Evolutionary conservation across 1,140 invertebrate genomes (phyloP).

Genomic region (Halictus rubicundus): DNA sequence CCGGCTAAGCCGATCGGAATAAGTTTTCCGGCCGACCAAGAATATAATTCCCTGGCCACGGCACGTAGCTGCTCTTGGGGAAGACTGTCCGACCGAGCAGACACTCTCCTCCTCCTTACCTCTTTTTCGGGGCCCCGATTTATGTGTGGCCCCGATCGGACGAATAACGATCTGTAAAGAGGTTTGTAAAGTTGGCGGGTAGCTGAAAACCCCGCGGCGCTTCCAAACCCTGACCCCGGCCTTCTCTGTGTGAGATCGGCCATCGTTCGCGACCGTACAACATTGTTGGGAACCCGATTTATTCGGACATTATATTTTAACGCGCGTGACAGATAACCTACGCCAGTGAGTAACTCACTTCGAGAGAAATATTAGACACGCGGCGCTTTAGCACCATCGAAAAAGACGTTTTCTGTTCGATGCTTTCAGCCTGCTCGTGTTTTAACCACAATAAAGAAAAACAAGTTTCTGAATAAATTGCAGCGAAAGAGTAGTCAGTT

Average conservation of each 20-base stretch:
- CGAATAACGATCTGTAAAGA: slow-evolving; percentile 80
- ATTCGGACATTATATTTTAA: slow-evolving; percentile 17
- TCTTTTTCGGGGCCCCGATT: slow-evolving; percentile 50
- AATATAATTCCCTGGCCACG: slow-evolving; percentile 25
- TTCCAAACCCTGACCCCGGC: slow-evolving; percentile 26
- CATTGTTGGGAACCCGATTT: slow-evolving; percentile 50
- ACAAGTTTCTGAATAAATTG: too few species aligned
- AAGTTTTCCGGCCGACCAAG: slow-evolving; percentile 65
- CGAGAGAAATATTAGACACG: too few species aligned
- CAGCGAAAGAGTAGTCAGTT: too few species aligned
- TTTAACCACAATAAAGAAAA: too few species aligned
- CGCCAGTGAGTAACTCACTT: not conserved
- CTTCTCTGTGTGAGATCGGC: slow-evolving; percentile 66
- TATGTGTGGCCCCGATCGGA: slow-evolving; percentile 76
- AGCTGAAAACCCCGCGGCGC: slow-evolving; percentile 76
- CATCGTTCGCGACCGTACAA: slow-evolving; percentile 48
- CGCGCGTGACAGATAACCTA: not conserved
- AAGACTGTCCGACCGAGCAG: not conserved
- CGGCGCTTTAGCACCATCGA: too few species aligned
- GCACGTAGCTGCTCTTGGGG: slow-evolving; percentile 25
- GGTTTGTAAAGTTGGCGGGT: slow-evolving; percentile 79
- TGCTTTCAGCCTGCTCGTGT: too few species aligned
- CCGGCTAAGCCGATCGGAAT: slow-evolving; percentile 67
- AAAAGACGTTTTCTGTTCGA: too few species aligned
- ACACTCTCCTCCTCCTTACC: not conserved